Conservation (phyloP, 2,797 vertebrate genomes). For the Lophura swinhoii region DNA sequence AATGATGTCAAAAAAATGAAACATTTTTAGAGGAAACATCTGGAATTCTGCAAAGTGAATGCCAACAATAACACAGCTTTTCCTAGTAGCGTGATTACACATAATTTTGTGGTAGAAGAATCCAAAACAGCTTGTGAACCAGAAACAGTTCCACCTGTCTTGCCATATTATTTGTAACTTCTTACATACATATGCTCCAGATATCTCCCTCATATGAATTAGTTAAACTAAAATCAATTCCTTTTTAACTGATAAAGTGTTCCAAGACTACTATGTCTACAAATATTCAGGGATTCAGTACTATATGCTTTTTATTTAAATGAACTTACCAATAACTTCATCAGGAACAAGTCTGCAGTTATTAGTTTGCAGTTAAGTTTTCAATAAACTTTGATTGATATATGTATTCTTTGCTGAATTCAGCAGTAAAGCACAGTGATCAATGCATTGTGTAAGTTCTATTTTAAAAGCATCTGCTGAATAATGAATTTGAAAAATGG, state of each 20-base stretch:
- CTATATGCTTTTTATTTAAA: not conserved
- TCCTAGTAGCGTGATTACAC: not conserved
- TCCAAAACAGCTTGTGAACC: not conserved
- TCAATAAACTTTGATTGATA: not conserved
- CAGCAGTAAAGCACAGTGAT: not conserved
- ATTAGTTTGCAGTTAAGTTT: not conserved
- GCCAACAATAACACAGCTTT: not conserved
- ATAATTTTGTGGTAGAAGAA: conserved; percentile 3
- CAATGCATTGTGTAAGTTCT: not conserved
- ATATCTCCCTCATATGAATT: not conserved
- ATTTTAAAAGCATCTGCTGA: not conserved
- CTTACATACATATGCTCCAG: not conserved
- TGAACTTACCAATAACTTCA: not conserved
- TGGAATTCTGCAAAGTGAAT: not conserved
- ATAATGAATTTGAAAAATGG: not conserved
- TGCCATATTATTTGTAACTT: not conserved
- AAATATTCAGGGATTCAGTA: not conserved
- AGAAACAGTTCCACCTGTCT: conserved; percentile 6
- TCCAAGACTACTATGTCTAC: not conserved
- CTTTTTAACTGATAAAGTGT: not conserved
- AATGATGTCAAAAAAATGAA: not conserved
- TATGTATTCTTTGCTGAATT: not conserved
- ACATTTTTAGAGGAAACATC: not conserved
- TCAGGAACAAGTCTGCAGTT: not conserved
- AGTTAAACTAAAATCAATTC: not conserved